Conservation (phyloP, 92 coral and sea anemone genomes). For the Chrysogorgia sp. region DNA sequence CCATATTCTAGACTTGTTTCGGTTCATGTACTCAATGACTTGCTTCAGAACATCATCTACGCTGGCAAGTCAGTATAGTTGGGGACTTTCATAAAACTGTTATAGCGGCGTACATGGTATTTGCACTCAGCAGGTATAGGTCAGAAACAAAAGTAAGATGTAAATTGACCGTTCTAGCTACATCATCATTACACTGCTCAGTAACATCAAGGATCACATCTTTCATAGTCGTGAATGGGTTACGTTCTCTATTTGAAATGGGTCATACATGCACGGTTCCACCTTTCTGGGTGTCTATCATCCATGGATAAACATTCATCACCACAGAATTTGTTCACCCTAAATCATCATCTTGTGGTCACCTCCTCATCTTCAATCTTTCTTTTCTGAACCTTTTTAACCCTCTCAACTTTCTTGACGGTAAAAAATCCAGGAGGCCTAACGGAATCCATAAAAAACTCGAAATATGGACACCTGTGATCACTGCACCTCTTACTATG, state of each 20-base stretch:
- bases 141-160: conserved; percentile 29
- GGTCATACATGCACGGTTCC: conserved; percentile 2
- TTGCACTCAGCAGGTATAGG: conserved; percentile 22
- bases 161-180: conserved; percentile 28
- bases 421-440: too few species aligned
- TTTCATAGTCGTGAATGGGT: conserved; percentile 23
- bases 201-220: conserved; percentile 22
- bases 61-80: conserved; percentile 21
- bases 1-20: conserved; percentile 21
- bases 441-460: too few species aligned
- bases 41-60: conserved; percentile 18
- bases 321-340: background rate
- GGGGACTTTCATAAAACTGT: conserved; percentile 23
- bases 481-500: too few species aligned
- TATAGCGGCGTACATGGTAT: conserved; percentile 31
- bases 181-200: conserved; percentile 24
- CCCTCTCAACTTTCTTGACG: conserved; percentile 28
- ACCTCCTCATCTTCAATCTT: background rate
- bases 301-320: background rate
- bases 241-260: background rate
- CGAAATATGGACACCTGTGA: too few species aligned
- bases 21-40: conserved; percentile 19
- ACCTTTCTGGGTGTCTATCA: conserved; percentile 15
- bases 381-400: background rate
- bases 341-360: background rate